Base-by-base conservation (phyloP, 2,113 vertebrate species). In the Ursus arctos region DNA sequence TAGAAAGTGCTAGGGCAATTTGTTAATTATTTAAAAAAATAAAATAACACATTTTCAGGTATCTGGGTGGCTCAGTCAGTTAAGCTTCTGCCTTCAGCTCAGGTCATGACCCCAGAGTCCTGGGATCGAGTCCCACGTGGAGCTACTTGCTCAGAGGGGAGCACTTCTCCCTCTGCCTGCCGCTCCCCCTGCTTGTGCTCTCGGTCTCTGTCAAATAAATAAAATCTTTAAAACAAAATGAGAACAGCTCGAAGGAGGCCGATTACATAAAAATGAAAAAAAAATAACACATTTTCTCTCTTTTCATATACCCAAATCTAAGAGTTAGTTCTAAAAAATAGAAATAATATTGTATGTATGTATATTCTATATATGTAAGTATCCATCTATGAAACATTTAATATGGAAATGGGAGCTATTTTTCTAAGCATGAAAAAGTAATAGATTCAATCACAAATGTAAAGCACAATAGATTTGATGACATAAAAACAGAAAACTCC, bases 61-160 rank as follows among this genome's bases (percentile, higher is more conserved):
- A 4, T 24, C 26, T 63, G 59, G 57, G 59, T 57, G 57, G 57
- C 57, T 57, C 63, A 65, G 63, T 65, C 13, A 43, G 33, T n/a
- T 65, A 65, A 31, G 33, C 16, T 8, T n/a, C 65, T n/a, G 33
- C 7, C 31, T 69, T 69, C 16, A 26, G 33, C 15, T 69, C 65
- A n/a, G 67, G 16, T 69, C 16, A 19, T 19, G 67, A 69, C 18
- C 33, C 4, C 67, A 69, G 67, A 33, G 33, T 69, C 67, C 16
- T 69, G 7, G 33, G 33, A 19, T 36, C 0, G 8, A 69, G 67
- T 7, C 33, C 16, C 1, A 1, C 3, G 7, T 69, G 3, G 8
- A 6, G 18, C 7, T 69, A 33, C 33, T 16, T 69, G 67, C 16
- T 69, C 67, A 69, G 8, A 16, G 4, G 33, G 33, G 67, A 69